Evolutionary conservation across 1,140 invertebrate genomes (phyloP), one percentile per base, ranked within the genome.

Genomic region (Drosophila kikkawai): DNA sequence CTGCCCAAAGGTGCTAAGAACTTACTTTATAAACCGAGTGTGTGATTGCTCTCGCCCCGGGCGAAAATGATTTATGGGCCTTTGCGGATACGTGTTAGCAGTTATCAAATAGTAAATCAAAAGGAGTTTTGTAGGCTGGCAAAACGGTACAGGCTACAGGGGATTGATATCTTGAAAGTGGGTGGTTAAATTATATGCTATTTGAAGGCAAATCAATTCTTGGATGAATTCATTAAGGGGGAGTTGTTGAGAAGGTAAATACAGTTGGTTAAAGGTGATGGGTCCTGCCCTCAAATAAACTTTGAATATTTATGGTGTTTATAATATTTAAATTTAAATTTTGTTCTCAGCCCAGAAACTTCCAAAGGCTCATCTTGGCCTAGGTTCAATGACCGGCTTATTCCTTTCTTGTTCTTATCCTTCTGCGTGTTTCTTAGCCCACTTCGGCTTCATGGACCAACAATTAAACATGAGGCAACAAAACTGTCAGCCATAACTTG

Each of bases 1-100:
- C 71, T 75, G 71, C 70, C 70, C 41, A 63, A 15, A 64, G 71
- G 71, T 75, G 57, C 37, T 64, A 75, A 56, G 70, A 64, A 64
- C 36, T 74, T 41, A 64, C 41, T 56, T 64, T 55, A 75, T 50
- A 73, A 74, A 59, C 53, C 4, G 68, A 51, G 70, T 74, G 70
- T 74, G 70, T 59, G 70, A 73, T 74, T 73, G 70, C 67, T 51
- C 22, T 39, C 1, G 70, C 68, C 69, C 11, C 36, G 22, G 55
- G 68, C 44, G 13, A 73, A 73, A 74, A 73, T 74, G 70, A 74
- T 74, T 74, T 44, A 74, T 60, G 55, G 37, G 0, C 22, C 11
- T 42, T 15, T 29, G 36, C 32, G 32, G 53, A 42, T 51, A 50
- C 37, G 53, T 59, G 67, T 59, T 73, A 59, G 69, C 69, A 48